A percentile compares a stretch with the other conserved stretches of the same genome.
phyloP scores from a whole-genome alignment of 2,888 invertebrate genomes.

The Laspeyria flexula region DNA sequence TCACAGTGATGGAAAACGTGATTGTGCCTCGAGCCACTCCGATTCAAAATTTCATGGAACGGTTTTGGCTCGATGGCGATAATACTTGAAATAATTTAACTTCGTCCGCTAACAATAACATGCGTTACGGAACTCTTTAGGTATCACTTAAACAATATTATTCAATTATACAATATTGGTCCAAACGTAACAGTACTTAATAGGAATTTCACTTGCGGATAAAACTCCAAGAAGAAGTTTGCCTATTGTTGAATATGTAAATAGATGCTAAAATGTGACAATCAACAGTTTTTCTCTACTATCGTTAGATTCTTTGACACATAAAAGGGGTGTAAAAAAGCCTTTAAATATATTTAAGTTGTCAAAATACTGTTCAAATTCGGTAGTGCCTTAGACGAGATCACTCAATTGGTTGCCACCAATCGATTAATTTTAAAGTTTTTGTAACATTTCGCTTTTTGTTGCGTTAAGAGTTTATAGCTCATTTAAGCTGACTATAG shows the following conservation, averaged over 20 bases:
- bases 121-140: background rate
- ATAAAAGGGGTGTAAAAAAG: background rate
- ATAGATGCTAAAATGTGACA: too few species aligned
- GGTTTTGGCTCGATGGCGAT: conserved; percentile 52
- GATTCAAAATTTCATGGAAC: conserved; percentile 64
- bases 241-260: too few species aligned
- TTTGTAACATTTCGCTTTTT: background rate
- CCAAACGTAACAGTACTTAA: too few species aligned
- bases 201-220: too few species aligned
- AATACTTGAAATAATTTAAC: conserved; percentile 36
- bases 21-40: conserved; percentile 69
- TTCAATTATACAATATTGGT: too few species aligned
- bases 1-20: conserved; percentile 77
- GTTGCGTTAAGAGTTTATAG: background rate
- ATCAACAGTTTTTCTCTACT: too few species aligned
- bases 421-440: background rate
- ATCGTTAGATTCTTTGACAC: too few species aligned
- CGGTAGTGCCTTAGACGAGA: background rate
- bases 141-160: background rate
- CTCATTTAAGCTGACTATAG: background rate
- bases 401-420: background rate
- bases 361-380: too few species aligned
- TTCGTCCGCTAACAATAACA: background rate
- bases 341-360: background rate
- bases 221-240: too few species aligned